Base-by-base conservation (phyloP, 2,797 vertebrate species). In the Pseudomugil tenellus region DNA sequence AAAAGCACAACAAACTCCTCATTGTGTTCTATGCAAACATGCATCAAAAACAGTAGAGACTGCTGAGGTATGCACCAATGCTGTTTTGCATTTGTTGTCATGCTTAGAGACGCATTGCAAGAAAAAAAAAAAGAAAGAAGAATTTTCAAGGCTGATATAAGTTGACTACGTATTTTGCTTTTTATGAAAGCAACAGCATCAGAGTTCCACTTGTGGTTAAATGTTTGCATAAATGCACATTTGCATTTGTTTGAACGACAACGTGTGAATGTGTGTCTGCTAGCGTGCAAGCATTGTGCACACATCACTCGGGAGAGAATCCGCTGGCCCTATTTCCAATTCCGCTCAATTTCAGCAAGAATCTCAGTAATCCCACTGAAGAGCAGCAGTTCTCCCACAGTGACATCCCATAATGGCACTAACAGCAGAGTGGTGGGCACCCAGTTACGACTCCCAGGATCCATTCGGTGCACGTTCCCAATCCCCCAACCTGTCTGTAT, bases 371-470 rank as follows among this genome's bases (percentile, higher is more conserved):
- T 93, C 92, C 92, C 37, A 67, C 86, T 93, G 92, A 92, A 93
- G 92, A 91, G 91, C 88, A 61, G 84, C 83, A 70, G 84, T 92
- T 91, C 89, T 89, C 89, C 90, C 89, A 89, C 89, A 86, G 87
- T 91, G 91, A 92, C 92, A 93, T 92, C 91, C 90, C 89, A 89
- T 93, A 92, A 92, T 92, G 85, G 91, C 83, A 91, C 92, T 92
- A 92, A 90, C 91, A 83, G 86, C 86, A 70, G 80, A 91, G 92
- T 89, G 91, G 85, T 86, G 87, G 87, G 87, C 89, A 86, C 91
- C 90, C 81, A 86, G 91, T 90, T 91, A 91, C 68, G 74, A 86
- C 86, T 88, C 83, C 84, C 69, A 67, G 84, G 81, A 87, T 89
- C 87, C 86, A 89, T 90, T 92, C 90, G 80, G 63, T 32, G 76